A percentile compares a stretch with the other conserved stretches of the same genome.
phyloP scores from a whole-genome alignment of 2,888 invertebrate species.

The Eupsilia transversa region DNA sequence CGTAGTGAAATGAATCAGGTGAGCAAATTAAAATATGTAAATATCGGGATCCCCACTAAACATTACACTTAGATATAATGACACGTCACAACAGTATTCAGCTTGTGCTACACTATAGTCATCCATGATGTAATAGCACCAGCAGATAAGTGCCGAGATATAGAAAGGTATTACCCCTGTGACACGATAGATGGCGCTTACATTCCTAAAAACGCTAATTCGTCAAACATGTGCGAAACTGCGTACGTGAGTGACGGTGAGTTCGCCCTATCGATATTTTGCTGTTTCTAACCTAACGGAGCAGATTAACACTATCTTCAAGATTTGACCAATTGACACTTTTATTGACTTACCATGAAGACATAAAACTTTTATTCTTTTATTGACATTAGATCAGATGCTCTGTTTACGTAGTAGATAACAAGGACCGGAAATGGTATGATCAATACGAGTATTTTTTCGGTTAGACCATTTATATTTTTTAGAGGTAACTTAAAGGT shows the following conservation, averaged over 20 bases:
- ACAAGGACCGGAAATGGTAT: too few relatives aligned
- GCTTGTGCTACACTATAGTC: not conserved
- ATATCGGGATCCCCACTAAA: too few relatives aligned
- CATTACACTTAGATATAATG: not conserved
- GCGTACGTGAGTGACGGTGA: slow-evolving; percentile 25
- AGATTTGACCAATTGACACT: slow-evolving; percentile 2
- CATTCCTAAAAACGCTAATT: not conserved
- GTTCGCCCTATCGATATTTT: not conserved
- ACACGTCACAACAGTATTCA: not conserved
- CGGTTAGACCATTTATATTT: too few relatives aligned
- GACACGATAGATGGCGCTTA: not conserved
- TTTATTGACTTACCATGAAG: slow-evolving; percentile 24
- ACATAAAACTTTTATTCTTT: not conserved
- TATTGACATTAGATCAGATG: not conserved
- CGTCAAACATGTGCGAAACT: not conserved
- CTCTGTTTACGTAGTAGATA: too few relatives aligned
- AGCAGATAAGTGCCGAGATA: not conserved
- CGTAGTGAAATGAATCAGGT: not conserved
- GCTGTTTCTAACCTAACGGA: not conserved
- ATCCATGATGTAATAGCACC: not conserved
- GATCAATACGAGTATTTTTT: too few relatives aligned
- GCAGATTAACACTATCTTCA: slow-evolving; percentile 16
- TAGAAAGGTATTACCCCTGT: not conserved
- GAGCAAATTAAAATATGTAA: not conserved
- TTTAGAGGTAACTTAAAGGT: too few relatives aligned